phyloP scores from a whole-genome alignment of 2,113 vertebrate genomes.

The Rostratula benghalensis region DNA sequence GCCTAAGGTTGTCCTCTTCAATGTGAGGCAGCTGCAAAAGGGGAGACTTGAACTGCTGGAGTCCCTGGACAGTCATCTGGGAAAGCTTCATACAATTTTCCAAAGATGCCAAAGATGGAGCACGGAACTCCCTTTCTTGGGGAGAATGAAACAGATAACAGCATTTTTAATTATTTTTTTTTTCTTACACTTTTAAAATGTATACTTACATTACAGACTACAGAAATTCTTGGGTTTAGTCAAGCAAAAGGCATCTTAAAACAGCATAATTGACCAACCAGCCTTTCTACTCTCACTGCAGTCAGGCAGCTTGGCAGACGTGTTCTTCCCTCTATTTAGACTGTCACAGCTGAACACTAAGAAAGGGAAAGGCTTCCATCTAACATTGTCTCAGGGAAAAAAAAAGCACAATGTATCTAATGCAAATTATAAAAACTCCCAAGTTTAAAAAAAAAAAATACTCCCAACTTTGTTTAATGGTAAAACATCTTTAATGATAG shows the following conservation, averaged over 20 bases:
- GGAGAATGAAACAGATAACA: slow-evolving; percentile 61
- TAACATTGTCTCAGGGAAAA: background rate
- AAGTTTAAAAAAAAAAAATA: background rate
- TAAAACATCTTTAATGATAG: no score
- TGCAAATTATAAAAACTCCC: background rate
- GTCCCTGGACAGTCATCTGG: slow-evolving; percentile 96
- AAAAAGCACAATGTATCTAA: background rate
- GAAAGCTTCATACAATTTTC: slow-evolving; percentile 99
- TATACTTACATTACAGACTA: background rate
- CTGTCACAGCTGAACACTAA: background rate
- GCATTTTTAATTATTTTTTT: slow-evolving; percentile 2
- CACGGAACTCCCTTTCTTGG: slow-evolving; percentile 89
- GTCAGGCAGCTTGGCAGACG: background rate
- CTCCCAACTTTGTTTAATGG: no score
- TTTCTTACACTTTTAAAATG: background rate
- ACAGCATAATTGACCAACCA: background rate
- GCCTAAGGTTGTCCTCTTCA: slow-evolving; percentile 93
- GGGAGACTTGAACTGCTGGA: slow-evolving; percentile 95
- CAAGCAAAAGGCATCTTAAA: background rate
- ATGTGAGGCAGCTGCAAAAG: slow-evolving; percentile 96
- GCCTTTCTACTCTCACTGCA: background rate
- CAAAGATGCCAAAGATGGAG: slow-evolving; percentile 92
- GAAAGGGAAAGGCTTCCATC: background rate
- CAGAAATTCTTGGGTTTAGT: background rate
- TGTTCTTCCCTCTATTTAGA: background rate